Conservation (phyloP, 2,113 vertebrate species). For the Hemicordylus capensis region DNA sequence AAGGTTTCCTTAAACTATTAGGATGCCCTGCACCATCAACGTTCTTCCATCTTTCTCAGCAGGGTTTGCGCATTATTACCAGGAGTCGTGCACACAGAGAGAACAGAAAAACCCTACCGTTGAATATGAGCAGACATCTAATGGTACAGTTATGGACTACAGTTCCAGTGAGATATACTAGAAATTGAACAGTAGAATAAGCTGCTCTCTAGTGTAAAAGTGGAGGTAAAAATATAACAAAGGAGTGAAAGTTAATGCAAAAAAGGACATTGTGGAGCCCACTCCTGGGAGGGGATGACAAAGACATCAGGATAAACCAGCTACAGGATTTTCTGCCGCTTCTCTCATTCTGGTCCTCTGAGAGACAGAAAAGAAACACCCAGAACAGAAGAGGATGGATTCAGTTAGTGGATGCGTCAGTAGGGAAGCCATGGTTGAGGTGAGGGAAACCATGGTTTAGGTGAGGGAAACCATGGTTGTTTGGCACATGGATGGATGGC, state of each 20-base stretch:
- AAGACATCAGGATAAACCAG: background rate
- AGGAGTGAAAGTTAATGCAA: background rate
- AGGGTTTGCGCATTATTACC: background rate
- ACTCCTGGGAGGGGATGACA: background rate
- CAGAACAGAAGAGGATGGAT: constrained; percentile 18
- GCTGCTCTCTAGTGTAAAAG: background rate
- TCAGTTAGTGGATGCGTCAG: constrained; percentile 37
- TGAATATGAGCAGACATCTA: background rate
- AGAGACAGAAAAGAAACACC: constrained; percentile 4
- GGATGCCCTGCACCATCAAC: background rate
- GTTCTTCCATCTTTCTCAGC: background rate
- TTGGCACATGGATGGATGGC: constrained; percentile 42
- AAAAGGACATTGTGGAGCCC: too few species aligned
- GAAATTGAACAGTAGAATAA: background rate
- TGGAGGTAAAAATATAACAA: background rate
- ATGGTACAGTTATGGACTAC: background rate
- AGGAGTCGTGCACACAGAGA: background rate
- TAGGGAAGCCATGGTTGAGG: background rate
- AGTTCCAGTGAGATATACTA: background rate
- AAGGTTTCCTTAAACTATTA: background rate
- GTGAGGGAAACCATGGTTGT: constrained; percentile 58
- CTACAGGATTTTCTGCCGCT: constrained; percentile 28
- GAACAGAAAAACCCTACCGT: background rate
- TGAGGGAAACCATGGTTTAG: constrained; percentile 50
- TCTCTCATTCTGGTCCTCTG: constrained; percentile 17